Conservation (phyloP, 2,888 invertebrate genomes). For the Incurvaria masculella region DNA sequence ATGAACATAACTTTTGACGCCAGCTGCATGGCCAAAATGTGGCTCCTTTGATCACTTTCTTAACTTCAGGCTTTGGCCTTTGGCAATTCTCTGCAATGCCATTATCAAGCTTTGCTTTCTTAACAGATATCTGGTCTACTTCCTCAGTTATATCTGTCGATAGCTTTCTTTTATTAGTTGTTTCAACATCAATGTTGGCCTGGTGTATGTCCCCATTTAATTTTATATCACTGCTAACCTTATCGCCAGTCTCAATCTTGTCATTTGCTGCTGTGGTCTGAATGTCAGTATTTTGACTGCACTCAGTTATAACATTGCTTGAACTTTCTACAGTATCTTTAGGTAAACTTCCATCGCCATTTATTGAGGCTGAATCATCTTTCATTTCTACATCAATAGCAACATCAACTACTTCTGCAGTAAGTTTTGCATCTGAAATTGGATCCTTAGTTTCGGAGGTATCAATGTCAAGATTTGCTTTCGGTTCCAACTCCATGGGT, state of each 20-base stretch:
- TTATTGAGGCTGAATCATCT: not conserved
- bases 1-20: conserved; percentile 73
- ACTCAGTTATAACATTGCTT: conserved; percentile 11
- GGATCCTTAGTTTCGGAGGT: not conserved
- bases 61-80: conserved; percentile 30
- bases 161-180: conserved; percentile 32
- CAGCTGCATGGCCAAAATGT: conserved; percentile 76
- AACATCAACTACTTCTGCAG: conserved; percentile 18
- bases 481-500: too few species aligned
- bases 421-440: not conserved
- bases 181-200: too few species aligned
- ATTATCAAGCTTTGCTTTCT: conserved; percentile 31
- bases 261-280: conserved; percentile 15
- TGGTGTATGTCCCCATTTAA: conserved; percentile 12
- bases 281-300: conserved; percentile 20
- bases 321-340: conserved; percentile 23
- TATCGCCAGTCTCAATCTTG: conserved; percentile 6
- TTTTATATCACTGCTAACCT: conserved; percentile 10
- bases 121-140: conserved; percentile 19
- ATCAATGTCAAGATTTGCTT: not conserved
- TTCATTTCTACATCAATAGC: conserved; percentile 24
- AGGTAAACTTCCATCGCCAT: not conserved
- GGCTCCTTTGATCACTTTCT: conserved; percentile 49
- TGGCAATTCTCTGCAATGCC: conserved; percentile 19
- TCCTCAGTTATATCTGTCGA: conserved; percentile 23